Evolutionary conservation across 2,113 vertebrate species (phyloP).

Genomic region (Ardeotis arabs): DNA sequence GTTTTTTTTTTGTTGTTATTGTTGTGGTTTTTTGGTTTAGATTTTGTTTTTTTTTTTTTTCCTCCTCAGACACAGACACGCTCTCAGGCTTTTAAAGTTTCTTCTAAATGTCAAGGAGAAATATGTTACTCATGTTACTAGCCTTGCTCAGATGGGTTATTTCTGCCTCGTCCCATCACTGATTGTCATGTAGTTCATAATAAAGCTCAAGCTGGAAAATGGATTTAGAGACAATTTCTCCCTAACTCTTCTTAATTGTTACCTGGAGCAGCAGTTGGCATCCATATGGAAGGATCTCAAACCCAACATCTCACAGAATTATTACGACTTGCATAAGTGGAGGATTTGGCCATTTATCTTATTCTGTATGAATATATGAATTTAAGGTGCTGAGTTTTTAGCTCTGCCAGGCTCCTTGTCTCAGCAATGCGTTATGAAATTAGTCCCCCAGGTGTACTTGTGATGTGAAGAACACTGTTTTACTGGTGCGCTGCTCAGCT

Average conservation of each 20-base stretch:
- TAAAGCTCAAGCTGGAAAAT: constrained; percentile 13
- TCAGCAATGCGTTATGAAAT: neutral
- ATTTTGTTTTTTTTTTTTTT: no score
- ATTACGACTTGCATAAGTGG: neutral
- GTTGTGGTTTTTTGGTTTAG: no score
- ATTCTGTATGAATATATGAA: neutral
- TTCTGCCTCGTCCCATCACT: neutral
- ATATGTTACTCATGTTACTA: neutral
- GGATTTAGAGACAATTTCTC: neutral
- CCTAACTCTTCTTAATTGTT: neutral
- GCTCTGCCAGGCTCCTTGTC: neutral
- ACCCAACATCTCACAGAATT: neutral
- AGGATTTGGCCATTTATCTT: neutral
- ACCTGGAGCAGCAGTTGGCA: constrained; percentile 10
- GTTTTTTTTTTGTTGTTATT: no score
- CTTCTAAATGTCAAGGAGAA: neutral
- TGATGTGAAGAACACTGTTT: neutral
- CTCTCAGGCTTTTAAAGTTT: neutral
- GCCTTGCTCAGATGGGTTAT: neutral
- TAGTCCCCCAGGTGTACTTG: neutral
- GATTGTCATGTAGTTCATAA: neutral
- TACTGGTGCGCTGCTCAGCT: neutral
- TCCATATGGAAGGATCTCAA: neutral
- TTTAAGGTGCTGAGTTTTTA: neutral
- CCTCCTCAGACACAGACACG: neutral